Evolutionary conservation across 1,140 invertebrate species (phyloP).

Genomic region (Calliphora vicina): DNA sequence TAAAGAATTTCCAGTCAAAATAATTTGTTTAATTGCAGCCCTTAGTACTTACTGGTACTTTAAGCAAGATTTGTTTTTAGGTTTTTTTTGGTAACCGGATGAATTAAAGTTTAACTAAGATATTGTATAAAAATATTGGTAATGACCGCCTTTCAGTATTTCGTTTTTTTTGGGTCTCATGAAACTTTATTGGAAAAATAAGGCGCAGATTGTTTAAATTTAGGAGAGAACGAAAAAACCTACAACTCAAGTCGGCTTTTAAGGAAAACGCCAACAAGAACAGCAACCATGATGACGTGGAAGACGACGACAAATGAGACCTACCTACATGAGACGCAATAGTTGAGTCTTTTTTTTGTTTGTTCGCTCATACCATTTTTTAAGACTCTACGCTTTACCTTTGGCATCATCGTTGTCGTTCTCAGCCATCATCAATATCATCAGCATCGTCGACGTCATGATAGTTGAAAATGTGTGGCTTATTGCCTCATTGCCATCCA

Average conservation of each 20-base stretch:
- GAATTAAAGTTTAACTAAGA: not conserved
- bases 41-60: too few species aligned
- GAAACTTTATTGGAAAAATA: not conserved
- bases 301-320: constrained; percentile 41
- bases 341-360: not conserved
- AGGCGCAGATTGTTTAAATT: not conserved
- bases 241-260: not conserved
- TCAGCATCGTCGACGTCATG: not conserved
- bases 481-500: constrained; percentile 20
- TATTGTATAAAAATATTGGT: constrained; percentile 23
- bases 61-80: not conserved
- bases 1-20: too few species aligned
- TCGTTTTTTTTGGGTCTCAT: not conserved
- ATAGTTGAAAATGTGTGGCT: constrained; percentile 16
- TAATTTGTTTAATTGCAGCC: too few species aligned
- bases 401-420: not conserved
- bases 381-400: not conserved
- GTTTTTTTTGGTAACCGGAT: not conserved
- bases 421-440: not conserved
- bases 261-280: not conserved
- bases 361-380: not conserved
- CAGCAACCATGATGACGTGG: not conserved
- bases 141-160: constrained; percentile 24
- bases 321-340: constrained; percentile 37
- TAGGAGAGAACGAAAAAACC: not conserved